A percentile compares a stretch with the other conserved stretches of the same genome.
Conservation (phyloP, 2,113 vertebrate genomes). For the Sigmodon hispidus region DNA sequence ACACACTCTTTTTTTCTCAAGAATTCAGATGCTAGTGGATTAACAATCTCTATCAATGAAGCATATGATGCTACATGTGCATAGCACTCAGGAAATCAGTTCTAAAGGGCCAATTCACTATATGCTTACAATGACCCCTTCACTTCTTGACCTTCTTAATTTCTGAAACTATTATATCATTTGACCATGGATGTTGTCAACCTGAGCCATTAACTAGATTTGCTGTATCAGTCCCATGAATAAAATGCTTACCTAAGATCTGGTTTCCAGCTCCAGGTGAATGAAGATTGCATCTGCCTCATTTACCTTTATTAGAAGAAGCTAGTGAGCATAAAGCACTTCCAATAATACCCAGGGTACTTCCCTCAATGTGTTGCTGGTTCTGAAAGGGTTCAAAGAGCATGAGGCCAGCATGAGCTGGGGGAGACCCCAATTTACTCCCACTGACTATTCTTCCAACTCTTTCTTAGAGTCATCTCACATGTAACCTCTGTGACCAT, state of each 20-base stretch:
- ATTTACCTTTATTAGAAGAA: not conserved
- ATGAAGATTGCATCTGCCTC: not conserved
- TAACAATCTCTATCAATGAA: not conserved
- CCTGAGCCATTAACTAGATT: not conserved
- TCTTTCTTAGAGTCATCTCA: not conserved
- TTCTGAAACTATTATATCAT: not conserved
- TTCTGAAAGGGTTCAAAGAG: not conserved
- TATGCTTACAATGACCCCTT: not conserved
- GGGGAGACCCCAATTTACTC: not conserved
- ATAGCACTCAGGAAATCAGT: too few species aligned
- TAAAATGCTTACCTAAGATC: not conserved
- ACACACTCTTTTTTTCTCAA: not conserved
- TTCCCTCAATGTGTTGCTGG: not conserved
- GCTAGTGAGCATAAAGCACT: not conserved
- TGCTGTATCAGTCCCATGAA: not conserved
- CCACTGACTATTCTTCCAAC: not conserved
- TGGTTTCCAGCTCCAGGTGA: not conserved
- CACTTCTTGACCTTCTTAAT: not conserved
- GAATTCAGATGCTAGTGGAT: not conserved
- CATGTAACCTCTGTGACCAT: accelerated
- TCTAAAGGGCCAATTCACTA: not conserved
- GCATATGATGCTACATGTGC: not conserved
- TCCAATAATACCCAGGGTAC: not conserved
- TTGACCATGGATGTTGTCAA: not conserved
- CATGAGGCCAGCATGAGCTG: not conserved